Conservation (phyloP, 2,113 vertebrate genomes). For the Catagonus wagneri region DNA sequence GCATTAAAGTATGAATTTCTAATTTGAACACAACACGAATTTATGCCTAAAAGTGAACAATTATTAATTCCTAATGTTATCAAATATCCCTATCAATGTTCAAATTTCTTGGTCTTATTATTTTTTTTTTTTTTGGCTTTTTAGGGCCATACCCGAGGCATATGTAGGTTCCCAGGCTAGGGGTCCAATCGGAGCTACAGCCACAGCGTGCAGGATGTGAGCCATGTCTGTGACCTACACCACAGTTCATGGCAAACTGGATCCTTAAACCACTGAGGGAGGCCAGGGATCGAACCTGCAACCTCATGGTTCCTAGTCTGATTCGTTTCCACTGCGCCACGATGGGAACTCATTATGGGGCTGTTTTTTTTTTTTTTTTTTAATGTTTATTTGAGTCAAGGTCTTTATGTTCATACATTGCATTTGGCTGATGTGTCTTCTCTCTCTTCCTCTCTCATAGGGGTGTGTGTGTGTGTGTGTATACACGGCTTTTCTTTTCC, state of each 20-base stretch:
- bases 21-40: background rate
- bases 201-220: too few relatives aligned
- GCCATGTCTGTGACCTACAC: too few relatives aligned
- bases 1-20: background rate
- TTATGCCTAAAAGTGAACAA: background rate
- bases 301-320: too few relatives aligned
- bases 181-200: too few relatives aligned
- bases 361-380: background rate
- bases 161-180: too few relatives aligned
- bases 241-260: too few relatives aligned
- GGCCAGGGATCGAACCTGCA: too few relatives aligned
- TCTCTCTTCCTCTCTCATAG: background rate
- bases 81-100: background rate
- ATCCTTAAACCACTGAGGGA: too few relatives aligned
- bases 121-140: background rate
- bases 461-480: too few relatives aligned
- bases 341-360: too few relatives aligned
- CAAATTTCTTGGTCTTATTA: background rate
- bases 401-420: background rate
- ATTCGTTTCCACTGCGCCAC: too few relatives aligned
- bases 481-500: background rate
- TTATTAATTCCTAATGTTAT: background rate
- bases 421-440: background rate
- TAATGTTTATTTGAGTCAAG: background rate
- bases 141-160: too few relatives aligned